Evolutionary conservation across 2,888 invertebrate genomes (phyloP).

Genomic region (Kryphioiulus occultus): DNA sequence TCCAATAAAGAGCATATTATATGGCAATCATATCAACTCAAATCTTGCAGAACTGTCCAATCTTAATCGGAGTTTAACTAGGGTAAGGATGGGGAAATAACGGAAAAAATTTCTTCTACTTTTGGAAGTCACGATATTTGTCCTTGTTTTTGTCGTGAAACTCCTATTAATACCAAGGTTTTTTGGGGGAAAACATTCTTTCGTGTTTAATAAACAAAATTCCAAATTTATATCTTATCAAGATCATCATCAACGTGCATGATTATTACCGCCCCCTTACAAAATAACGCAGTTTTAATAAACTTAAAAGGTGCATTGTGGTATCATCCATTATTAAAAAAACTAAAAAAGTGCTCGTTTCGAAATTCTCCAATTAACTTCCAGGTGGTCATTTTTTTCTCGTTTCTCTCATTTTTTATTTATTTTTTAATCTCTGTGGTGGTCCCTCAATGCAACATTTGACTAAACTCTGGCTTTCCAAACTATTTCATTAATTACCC

Average conservation of each 20-base stretch:
- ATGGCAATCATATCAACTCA: neutral
- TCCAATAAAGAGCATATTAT: no score
- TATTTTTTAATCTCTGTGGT: neutral
- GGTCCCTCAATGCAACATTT: neutral
- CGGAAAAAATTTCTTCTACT: neutral
- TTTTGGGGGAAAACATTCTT: neutral
- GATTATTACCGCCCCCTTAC: neutral
- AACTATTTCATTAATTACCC: no score
- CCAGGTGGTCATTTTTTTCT: constrained; percentile 11
- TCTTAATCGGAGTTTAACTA: neutral
- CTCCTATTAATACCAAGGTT: neutral
- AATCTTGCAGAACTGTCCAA: neutral
- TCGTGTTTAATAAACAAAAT: neutral
- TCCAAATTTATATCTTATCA: constrained; percentile 35
- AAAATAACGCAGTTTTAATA: neutral
- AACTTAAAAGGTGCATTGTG: neutral
- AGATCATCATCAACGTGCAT: neutral
- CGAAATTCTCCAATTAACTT: neutral
- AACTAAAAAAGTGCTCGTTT: neutral
- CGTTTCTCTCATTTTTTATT: neutral
- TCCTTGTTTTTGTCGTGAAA: neutral
- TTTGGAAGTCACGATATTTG: neutral
- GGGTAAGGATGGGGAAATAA: neutral
- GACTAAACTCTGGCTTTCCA: no score
- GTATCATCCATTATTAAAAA: neutral